Conservation (phyloP, 2,797 vertebrate genomes). For the Leucoraja ocellata region DNA sequence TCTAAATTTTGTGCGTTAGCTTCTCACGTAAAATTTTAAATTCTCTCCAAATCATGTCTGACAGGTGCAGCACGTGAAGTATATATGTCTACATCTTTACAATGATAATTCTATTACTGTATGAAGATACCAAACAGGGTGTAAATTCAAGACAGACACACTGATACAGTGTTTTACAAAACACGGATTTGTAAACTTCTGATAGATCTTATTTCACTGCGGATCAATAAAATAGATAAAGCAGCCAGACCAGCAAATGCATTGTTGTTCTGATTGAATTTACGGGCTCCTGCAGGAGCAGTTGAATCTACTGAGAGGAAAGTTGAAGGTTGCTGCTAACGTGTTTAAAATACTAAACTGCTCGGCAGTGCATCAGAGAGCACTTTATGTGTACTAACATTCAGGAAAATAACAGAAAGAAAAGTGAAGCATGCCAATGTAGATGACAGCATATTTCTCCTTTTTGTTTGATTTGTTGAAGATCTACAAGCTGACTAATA, state of each 20-base stretch:
- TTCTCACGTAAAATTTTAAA: neutral
- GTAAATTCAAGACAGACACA: constrained; percentile 30
- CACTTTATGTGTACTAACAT: constrained; percentile 37
- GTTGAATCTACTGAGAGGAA: constrained; percentile 43
- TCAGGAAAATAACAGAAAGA: neutral
- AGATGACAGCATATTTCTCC: neutral
- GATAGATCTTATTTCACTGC: constrained; percentile 45
- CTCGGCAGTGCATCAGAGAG: constrained; percentile 40
- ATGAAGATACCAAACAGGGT: neutral
- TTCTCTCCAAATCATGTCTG: neutral
- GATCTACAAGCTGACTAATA: neutral
- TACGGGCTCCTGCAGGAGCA: constrained; percentile 40
- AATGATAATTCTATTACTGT: neutral
- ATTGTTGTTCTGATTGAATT: constrained; percentile 43
- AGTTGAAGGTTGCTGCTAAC: constrained; percentile 47
- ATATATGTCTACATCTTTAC: neutral
- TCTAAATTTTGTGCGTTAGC: neutral
- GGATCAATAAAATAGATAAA: constrained; percentile 47
- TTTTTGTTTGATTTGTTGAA: neutral
- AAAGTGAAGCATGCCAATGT: neutral
- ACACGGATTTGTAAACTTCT: constrained; percentile 45
- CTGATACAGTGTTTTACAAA: constrained; percentile 42
- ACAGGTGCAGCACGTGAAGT: neutral
- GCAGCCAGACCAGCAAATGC: constrained; percentile 37
- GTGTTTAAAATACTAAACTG: constrained; percentile 48